A percentile compares a stretch with the other conserved stretches of the same genome.
Evolutionary conservation across 1,140 invertebrate species (phyloP).

Genomic region (Lethocerus indicus): DNA sequence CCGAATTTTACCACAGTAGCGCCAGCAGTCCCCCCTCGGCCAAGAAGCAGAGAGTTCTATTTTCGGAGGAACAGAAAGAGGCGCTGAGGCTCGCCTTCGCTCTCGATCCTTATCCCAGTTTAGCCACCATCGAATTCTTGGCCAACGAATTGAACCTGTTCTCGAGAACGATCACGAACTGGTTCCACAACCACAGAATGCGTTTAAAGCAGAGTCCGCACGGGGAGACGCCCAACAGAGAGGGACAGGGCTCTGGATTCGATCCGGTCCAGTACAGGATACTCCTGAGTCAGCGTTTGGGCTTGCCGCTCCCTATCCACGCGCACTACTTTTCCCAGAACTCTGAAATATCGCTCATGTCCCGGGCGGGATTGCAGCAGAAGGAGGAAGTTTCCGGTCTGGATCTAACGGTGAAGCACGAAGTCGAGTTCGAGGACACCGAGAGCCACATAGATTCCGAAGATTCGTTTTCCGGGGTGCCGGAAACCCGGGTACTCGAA

Average conservation of each 20-base stretch:
- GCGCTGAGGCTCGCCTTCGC: conserved; percentile 83
- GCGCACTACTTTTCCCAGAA: conserved; percentile 60
- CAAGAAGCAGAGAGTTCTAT: conserved; percentile 70
- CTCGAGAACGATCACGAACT: conserved; percentile 92
- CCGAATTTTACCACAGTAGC: conserved; percentile 73
- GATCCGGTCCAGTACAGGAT: conserved; percentile 82
- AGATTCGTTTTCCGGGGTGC: conserved; percentile 37
- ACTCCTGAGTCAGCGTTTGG: conserved; percentile 66
- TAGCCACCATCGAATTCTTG: conserved; percentile 87
- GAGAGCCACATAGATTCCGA: conserved; percentile 63
- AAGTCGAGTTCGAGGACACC: conserved; percentile 52
- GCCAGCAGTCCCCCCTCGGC: conserved; percentile 43
- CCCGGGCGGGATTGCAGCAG: conserved; percentile 37
- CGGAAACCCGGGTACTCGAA: conserved; percentile 19
- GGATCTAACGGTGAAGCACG: conserved; percentile 64
- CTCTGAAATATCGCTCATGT: conserved; percentile 48
- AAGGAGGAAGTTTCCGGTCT: conserved; percentile 53
- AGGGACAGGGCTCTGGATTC: conserved; percentile 31
- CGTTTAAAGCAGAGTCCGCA: conserved; percentile 79
- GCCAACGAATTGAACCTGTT: conserved; percentile 82
- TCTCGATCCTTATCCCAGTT: conserved; percentile 90
- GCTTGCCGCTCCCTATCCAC: conserved; percentile 37
- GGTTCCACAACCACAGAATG: conserved; percentile 99
- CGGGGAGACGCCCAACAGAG: conserved; percentile 34
- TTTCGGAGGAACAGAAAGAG: conserved; percentile 97